Evolutionary conservation across 2,797 vertebrate genomes (phyloP), one percentile per base, ranked within the genome.

Genomic region (Aldrovandia affinis): DNA sequence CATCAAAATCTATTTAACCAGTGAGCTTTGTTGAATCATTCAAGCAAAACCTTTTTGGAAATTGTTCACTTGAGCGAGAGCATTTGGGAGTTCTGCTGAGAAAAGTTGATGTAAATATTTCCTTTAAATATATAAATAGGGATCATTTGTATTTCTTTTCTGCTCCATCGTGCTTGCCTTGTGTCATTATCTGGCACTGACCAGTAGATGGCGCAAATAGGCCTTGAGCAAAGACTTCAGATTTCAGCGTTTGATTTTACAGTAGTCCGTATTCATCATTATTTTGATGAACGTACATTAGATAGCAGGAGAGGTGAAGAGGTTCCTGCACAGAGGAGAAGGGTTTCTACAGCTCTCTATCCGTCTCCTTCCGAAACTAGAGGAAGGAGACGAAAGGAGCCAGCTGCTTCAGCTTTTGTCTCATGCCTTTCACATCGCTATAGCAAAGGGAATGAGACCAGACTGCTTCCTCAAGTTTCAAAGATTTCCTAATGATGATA

Each of bases 131-230:
- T 50, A 50, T 50, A 20, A 59, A 4, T 59, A 5, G 10, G 28
- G 10, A 14, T 63, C 18, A 14, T 70, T 73, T 73, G 20, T 10
- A 15, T 59, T 59, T 59, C 57, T 20, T 59, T 25, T 25, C 20
- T 59, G 20, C 5, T 75, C 20, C 0, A 3, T 44, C 22, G 3
- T 42, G 39, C 20, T 22, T 3, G 15, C 14, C 33, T 7, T 73
- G 68, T 73, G 14, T 8, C 18, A 5, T 22, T 18, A 3, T 39
- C 18, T 42, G n/a, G 14, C n/a, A 8, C n/a, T 47, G 44, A 73
- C 83, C 83, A 78, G 22, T 68, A 84, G 83, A 79, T 84, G 83
- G 83, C 63, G 61, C 83, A 65, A 68, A 65, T 83, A 30, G 65
- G 36, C 78, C 61, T 80, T 73, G 28, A 63, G 73, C 25, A 44